Conservation (phyloP, 2,888 invertebrate species). For the Trachelus stipa region DNA sequence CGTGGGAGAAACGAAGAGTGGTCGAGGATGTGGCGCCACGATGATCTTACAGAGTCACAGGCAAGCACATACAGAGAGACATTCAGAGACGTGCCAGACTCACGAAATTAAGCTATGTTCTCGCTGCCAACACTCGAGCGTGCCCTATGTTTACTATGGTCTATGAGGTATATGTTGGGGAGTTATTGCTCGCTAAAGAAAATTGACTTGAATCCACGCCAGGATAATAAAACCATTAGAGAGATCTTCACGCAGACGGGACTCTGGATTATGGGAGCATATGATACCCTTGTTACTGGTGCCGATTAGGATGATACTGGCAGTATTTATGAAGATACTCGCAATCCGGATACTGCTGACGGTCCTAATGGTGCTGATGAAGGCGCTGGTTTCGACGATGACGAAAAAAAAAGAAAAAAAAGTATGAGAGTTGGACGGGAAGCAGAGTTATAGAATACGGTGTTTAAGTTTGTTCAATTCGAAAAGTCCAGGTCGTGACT, state of each 20-base stretch:
- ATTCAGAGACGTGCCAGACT: constrained; percentile 30
- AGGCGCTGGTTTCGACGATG: too few relatives aligned
- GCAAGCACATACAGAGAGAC: too few relatives aligned
- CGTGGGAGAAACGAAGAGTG: constrained; percentile 34
- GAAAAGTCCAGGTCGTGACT: too few relatives aligned
- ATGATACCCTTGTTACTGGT: constrained; percentile 3
- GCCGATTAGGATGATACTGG: background rate
- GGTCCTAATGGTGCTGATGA: too few relatives aligned
- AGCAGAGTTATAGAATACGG: background rate
- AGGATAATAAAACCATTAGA: constrained; percentile 57
- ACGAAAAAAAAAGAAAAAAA: too few relatives aligned
- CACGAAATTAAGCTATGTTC: constrained; percentile 47
- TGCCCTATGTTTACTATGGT: constrained; percentile 5
- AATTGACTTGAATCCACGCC: constrained; percentile 64
- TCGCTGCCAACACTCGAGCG: constrained; percentile 38
- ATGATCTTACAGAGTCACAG: too few relatives aligned
- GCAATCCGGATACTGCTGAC: background rate
- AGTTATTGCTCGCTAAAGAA: constrained; percentile 59
- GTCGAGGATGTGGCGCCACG: constrained; percentile 3
- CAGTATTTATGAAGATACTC: background rate
- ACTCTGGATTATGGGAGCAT: constrained; percentile 24
- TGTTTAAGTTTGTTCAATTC: too few relatives aligned
- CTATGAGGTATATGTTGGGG: constrained; percentile 20
- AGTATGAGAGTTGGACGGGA: background rate
- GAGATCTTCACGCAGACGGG: constrained; percentile 12